phyloP scores from a whole-genome alignment of 1,140 invertebrate species.

The Caligus rogercresseyi region DNA sequence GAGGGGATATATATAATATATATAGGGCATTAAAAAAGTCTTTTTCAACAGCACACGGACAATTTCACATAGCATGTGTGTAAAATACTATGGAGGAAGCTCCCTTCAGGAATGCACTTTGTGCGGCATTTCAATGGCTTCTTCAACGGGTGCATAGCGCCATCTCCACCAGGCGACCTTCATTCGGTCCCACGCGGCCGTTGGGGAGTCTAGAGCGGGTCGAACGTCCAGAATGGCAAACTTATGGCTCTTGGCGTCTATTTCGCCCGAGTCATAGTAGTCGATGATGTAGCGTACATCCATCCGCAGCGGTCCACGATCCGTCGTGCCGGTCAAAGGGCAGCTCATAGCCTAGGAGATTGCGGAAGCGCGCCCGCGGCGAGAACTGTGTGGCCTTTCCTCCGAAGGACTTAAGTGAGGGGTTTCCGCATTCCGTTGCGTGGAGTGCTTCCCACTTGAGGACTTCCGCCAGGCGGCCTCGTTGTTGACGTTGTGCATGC shows the following conservation, averaged over 20 bases:
- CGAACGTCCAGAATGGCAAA: constrained; percentile 93
- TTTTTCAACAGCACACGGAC: too few relatives aligned
- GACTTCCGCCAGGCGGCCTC: constrained; percentile 95
- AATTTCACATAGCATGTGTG: too few relatives aligned
- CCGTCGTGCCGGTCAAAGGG: constrained; percentile 99
- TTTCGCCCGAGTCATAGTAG: constrained; percentile 84
- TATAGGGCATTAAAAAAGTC: too few relatives aligned
- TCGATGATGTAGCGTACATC: constrained; percentile 92
- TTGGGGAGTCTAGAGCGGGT: constrained; percentile 83
- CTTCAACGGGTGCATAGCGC: constrained; percentile 35
- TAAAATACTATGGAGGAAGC: too few relatives aligned
- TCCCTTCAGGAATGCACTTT: background rate
- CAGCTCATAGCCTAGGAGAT: constrained; percentile 54
- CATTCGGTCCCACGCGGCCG: constrained; percentile 89
- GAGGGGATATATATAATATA: background rate
- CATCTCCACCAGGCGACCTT: constrained; percentile 81
- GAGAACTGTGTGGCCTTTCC: constrained; percentile 88
- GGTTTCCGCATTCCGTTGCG: constrained; percentile 56
- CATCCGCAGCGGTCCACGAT: constrained; percentile 95
- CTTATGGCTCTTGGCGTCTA: constrained; percentile 54
- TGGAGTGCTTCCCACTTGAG: constrained; percentile 97
- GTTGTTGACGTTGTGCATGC: constrained; percentile 98
- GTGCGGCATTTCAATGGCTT: constrained; percentile 15
- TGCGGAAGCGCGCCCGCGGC: constrained; percentile 72
- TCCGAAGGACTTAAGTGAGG: constrained; percentile 82